These are phyloP conservation scores for Oreotrochilus melanogaster DNA, from an alignment of 2,113 vertebrate species.

Conservation along the genomic window DNA sequence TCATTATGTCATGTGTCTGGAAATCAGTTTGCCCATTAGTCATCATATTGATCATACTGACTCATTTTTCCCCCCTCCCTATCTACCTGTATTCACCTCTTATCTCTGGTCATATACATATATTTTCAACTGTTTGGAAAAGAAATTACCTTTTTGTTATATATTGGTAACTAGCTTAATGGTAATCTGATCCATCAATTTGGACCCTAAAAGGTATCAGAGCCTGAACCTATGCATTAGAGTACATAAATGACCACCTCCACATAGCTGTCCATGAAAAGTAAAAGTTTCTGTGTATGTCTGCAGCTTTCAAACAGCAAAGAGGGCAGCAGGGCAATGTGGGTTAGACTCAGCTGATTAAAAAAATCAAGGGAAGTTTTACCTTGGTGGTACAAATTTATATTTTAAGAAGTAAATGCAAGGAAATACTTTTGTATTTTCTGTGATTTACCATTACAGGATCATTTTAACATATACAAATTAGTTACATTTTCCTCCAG, in stretches of 20 bases:
- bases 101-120: background rate
- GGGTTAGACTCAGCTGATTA: background rate
- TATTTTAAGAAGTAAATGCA: background rate
- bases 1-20: background rate
- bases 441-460: background rate
- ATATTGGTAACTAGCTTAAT: background rate
- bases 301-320: background rate
- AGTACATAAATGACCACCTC: background rate
- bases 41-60: background rate
- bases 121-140: background rate
- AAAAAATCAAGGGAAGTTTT: background rate
- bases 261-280: background rate
- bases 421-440: background rate
- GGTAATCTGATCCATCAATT: background rate
- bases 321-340: background rate
- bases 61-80: background rate
- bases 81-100: background rate
- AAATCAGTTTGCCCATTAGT: conserved; percentile 14
- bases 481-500: background rate
- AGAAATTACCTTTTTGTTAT: background rate
- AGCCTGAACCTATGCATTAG: background rate
- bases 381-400: background rate
- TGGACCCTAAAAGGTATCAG: background rate
- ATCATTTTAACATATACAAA: background rate
- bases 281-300: background rate